Conservation (phyloP, 2,797 vertebrate genomes). For the Gymnocypris eckloni region DNA sequence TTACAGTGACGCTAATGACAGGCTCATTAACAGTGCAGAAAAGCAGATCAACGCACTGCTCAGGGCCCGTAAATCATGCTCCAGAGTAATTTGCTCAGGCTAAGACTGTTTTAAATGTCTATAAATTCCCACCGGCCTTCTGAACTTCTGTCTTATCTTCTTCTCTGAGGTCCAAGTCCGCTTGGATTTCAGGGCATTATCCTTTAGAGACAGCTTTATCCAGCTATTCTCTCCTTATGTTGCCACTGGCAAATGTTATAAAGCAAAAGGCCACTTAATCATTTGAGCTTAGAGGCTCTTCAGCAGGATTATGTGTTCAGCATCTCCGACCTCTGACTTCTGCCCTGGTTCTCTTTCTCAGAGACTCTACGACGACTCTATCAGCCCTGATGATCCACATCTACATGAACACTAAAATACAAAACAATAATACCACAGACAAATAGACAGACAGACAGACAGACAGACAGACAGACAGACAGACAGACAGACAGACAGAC, state of each 20-base stretch:
- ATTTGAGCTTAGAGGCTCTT: slow-evolving; percentile 39
- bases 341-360: slow-evolving; percentile 35
- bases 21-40: slow-evolving; percentile 71
- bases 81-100: slow-evolving; percentile 65
- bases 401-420: not conserved
- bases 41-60: slow-evolving; percentile 69
- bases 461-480: fast-evolving
- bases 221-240: slow-evolving; percentile 61
- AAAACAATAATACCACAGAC: not conserved
- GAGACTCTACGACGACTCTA: slow-evolving; percentile 24
- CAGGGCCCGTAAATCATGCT: slow-evolving; percentile 66
- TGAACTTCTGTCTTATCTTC: slow-evolving; percentile 69
- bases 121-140: slow-evolving; percentile 70
- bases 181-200: slow-evolving; percentile 75
- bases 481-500: fast-evolving
- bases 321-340: slow-evolving; percentile 46
- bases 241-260: slow-evolving; percentile 65
- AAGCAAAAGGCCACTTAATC: slow-evolving; percentile 65
- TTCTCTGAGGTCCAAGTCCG: slow-evolving; percentile 63
- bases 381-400: not conserved
- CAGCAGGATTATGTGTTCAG: slow-evolving; percentile 40
- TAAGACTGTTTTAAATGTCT: slow-evolving; percentile 74
- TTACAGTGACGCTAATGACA: slow-evolving; percentile 67
- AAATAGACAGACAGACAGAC: not conserved
- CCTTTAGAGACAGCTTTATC: slow-evolving; percentile 73